Evolutionary conservation across 2,113 vertebrate genomes (phyloP), one percentile per base, ranked within the genome.

Genomic region (Redunca redunca): DNA sequence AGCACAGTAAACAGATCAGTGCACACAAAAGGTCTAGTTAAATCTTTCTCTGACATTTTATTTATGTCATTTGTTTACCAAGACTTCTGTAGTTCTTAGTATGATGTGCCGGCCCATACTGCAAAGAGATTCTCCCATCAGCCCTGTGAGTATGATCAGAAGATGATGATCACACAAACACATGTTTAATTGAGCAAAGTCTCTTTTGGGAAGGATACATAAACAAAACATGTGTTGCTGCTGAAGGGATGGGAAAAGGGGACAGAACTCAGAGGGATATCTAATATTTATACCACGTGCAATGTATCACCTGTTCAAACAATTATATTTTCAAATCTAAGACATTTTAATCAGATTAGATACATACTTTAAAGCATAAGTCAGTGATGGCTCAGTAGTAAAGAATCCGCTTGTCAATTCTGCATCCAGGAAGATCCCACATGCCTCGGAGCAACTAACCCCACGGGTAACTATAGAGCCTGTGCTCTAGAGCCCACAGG

Each of bases 291-390:
- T 17, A 78, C 2, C 62, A 83, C 0, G 1, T 19, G 1, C 14
- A 26, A 26, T 25, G 17, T 2, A 16, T 33, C 10, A 15, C 7
- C 86, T 83, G n/a, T 5, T 60, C 50, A 81, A 93, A 86, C 36
- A 36, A 21, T 6, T 36, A 1, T 26, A n/a, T 46, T 53, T 77
- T 28, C 57, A 74, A 83, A 85, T 30, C 55, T 83, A 43, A 96
- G 60, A 55, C 77, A 60, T 84, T 86, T 98, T 48, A 67, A 50
- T 77, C 82, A 52, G 86, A 50, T 87, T 46, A 77, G 71, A 71
- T 43, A 28, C 16, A 53, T 50, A 58, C 92, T 90, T 67, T 84
- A 40, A 64, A 81, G 55, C 52, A 33, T 77, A 77, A 77, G 40
- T 77, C 71, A 43, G 36, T 77, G 71, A 43, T 77, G 71, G 40